phyloP scores from a whole-genome alignment of 2,113 vertebrate genomes.

The Thalassarche chlororhynchos region DNA sequence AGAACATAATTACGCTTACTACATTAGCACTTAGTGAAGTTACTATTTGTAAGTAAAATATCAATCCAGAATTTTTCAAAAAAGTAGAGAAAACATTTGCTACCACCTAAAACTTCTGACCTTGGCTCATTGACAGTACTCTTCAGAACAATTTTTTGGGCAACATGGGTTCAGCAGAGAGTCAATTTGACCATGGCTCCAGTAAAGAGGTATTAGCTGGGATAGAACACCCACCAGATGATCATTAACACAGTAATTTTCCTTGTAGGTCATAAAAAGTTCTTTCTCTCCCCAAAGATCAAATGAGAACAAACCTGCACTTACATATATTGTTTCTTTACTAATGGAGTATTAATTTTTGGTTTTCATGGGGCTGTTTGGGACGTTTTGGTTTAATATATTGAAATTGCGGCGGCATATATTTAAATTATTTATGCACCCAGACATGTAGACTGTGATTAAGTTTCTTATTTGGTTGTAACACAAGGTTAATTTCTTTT shows the following conservation, averaged over 20 bases:
- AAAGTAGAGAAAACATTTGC: background rate
- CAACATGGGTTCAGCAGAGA: background rate
- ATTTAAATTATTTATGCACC: constrained; percentile 25
- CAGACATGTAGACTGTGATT: background rate
- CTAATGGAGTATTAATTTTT: background rate
- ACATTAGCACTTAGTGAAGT: background rate
- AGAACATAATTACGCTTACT: background rate
- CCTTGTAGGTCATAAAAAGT: background rate
- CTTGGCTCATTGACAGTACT: background rate
- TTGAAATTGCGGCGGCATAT: background rate
- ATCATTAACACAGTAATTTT: background rate
- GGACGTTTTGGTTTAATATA: background rate
- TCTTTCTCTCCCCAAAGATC: background rate
- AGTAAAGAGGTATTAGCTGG: background rate
- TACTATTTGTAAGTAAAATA: background rate
- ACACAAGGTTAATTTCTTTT: background rate
- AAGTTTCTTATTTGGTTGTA: background rate
- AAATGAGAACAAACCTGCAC: background rate
- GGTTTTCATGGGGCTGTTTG: background rate
- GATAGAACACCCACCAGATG: background rate
- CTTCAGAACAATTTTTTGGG: background rate
- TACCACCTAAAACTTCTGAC: background rate
- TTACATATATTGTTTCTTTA: background rate
- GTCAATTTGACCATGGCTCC: background rate
- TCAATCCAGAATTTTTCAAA: background rate